Evolutionary conservation across 2,888 invertebrate species (phyloP).

Genomic region (Pristionchus mayeri): DNA sequence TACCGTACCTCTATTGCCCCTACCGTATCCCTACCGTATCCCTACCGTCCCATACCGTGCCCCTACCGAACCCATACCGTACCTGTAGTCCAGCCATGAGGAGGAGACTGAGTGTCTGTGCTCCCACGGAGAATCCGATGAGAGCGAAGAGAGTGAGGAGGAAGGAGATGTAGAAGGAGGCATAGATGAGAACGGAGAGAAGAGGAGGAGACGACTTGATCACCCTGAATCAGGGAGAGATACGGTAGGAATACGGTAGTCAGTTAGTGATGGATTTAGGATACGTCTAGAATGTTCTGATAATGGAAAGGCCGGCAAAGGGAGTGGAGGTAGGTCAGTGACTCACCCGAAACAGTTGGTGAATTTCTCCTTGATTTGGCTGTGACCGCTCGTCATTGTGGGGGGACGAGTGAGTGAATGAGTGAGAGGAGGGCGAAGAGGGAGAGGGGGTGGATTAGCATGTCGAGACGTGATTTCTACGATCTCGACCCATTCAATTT

Average conservation of each 20-base stretch:
- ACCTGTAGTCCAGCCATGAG: constrained; percentile 36
- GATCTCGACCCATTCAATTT: no score
- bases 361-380: constrained; percentile 14
- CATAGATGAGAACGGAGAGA: constrained; percentile 7
- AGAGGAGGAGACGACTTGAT: constrained; percentile 25
- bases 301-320: background rate
- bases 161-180: constrained; percentile 19
- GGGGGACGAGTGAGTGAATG: background rate
- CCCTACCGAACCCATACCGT: background rate
- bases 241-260: background rate
- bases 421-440: background rate
- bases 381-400: constrained; percentile 21
- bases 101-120: background rate
- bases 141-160: constrained; percentile 8
- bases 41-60: background rate
- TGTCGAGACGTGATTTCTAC: background rate
- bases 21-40: background rate
- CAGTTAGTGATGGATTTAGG: background rate
- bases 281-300: background rate
- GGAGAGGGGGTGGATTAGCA: background rate
- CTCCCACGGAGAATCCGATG: constrained; percentile 10
- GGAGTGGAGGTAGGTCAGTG: background rate
- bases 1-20: background rate
- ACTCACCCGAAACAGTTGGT: constrained; percentile 31
- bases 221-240: background rate